Percentiles rank a stretch among this genome's conserved stretches.
phyloP scores from a whole-genome alignment of 2,113 vertebrate species.

The Cariama cristata region DNA sequence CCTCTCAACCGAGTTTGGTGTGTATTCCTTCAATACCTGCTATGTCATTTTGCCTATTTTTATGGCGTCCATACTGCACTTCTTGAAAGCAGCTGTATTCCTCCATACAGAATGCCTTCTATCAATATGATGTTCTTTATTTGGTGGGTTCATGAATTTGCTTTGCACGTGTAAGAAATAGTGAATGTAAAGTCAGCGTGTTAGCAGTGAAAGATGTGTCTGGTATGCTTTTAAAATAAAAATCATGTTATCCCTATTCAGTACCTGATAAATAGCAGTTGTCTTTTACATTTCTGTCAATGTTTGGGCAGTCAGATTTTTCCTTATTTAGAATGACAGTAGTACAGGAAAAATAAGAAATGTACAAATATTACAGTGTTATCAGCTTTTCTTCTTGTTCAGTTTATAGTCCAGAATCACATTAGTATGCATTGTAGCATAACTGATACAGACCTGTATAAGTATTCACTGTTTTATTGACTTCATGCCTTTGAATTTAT shows the following conservation, averaged over 20 bases:
- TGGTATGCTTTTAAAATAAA: not conserved
- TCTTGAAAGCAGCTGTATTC: not conserved
- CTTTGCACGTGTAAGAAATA: not conserved
- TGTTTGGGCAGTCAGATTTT: not conserved
- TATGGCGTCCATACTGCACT: not conserved
- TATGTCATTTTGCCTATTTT: not conserved
- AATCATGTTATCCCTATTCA: not conserved
- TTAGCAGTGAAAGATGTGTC: not conserved
- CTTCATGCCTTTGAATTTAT: not conserved
- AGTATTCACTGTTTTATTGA: not conserved
- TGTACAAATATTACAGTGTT: not conserved
- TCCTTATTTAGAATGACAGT: not conserved
- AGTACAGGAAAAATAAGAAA: not conserved
- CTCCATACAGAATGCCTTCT: not conserved
- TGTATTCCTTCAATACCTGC: not conserved
- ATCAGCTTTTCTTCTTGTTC: not conserved
- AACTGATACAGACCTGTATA: not conserved
- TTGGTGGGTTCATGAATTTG: not conserved
- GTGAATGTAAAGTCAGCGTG: not conserved
- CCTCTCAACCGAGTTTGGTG: not conserved
- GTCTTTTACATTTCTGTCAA: accelerated
- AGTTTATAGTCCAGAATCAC: not conserved
- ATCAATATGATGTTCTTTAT: not conserved
- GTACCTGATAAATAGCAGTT: not conserved
- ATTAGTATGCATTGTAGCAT: not conserved